Evolutionary conservation across 2,888 invertebrate genomes (phyloP).

Genomic region (Leptura quadrifasciata): DNA sequence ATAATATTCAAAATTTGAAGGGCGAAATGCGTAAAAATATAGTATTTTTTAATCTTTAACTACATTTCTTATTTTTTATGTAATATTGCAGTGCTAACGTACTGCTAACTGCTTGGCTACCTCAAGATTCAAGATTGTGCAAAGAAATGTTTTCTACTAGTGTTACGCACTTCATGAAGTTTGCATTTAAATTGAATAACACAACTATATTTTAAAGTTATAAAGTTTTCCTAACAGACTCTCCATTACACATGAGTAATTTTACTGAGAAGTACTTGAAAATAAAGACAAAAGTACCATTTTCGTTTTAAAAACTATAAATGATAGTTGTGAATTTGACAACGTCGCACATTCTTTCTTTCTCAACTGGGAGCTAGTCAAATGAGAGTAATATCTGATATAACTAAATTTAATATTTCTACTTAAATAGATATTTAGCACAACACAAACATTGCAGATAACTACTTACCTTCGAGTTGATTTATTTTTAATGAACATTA

Average conservation of each 20-base stretch:
- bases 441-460: neutral
- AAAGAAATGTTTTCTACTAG: slow-evolving; percentile 4
- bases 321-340: slow-evolving; percentile 32
- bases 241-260: neutral
- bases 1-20: too few species aligned
- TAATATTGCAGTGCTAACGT: too few species aligned
- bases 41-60: too few species aligned
- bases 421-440: neutral
- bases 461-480: neutral
- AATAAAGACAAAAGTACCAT: neutral
- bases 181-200: neutral
- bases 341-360: slow-evolving; percentile 50
- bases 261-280: neutral
- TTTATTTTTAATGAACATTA: slow-evolving; percentile 11
- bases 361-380: slow-evolving; percentile 36
- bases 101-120: too few species aligned
- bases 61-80: too few species aligned
- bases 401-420: neutral
- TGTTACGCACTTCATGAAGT: slow-evolving; percentile 18
- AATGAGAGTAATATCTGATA: slow-evolving; percentile 11
- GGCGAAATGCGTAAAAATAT: too few species aligned
- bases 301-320: neutral
- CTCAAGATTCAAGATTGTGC: too few species aligned
- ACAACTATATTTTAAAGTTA: neutral
- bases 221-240: neutral